Evolutionary conservation across 2,113 vertebrate species (phyloP), one percentile per base, ranked within the genome.

Genomic region (Elachura formosa): DNA sequence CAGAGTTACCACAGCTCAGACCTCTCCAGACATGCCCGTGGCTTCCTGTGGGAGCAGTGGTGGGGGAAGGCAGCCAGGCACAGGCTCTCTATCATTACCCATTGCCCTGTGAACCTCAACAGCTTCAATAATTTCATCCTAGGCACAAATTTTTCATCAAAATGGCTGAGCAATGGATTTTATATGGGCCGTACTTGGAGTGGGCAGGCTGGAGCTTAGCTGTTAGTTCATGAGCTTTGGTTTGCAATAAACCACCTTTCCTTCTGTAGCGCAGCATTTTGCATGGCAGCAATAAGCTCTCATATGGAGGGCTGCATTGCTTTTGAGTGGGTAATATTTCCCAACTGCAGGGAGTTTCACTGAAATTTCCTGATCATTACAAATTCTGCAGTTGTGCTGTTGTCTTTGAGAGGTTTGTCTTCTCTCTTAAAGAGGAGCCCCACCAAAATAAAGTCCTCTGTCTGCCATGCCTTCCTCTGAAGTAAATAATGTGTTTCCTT

Each of bases 231-330:
- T 0, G 6, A 51, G 58, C 12, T 87, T 66, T 69, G 45, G 24
- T 48, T 91, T 86, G 45, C 22, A 48, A 48, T 18, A 51, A 23
- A 72, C 14, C 2, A 2, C 0, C 1, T 90, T 79, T 80, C 9
- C 26, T 80, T 73, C 40, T 69, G 25, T 48, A 62, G 46, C 15
- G 10, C 63, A 20, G 14, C 2, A 0, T 56, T 91, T 84, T 87
- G 38, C 34, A 20, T 1, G 0, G 26, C 25, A 48, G 41, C 1
- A 2, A 18, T 41, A 23, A 26, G 11, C 18, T 8, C 12, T 66
- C 0, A 0, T 64, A 0, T 12, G 22, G 45, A 90, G 26, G 29
- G 69, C 49, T 83, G 24, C 20, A 6, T 23, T 69, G 49, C 28
- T 23, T 52, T 22, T 36, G 36, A 61, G n/a, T 40, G 25, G 23